Conservation (phyloP, 2,797 vertebrate genomes). For the Rhincodon typus region DNA sequence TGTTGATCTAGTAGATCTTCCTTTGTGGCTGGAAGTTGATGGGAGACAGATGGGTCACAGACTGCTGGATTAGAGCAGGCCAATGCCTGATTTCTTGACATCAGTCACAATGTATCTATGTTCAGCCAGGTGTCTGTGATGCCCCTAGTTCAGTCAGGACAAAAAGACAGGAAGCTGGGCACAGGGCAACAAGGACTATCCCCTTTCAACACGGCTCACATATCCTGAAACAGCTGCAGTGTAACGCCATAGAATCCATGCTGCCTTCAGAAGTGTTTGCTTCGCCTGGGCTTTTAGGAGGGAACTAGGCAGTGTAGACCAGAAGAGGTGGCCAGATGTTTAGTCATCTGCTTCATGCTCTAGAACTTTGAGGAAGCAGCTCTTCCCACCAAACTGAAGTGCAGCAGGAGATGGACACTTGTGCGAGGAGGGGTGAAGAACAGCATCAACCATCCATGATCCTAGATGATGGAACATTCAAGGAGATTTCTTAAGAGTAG, state of each 20-base stretch:
- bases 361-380: background rate
- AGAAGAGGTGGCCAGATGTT: background rate
- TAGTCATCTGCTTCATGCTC: background rate
- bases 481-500: too few species aligned
- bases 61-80: background rate
- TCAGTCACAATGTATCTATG: background rate
- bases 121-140: too few species aligned
- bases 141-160: background rate
- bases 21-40: background rate
- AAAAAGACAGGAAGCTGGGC: background rate
- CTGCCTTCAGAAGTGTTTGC: background rate
- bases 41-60: background rate
- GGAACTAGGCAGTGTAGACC: background rate
- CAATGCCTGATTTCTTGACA: background rate
- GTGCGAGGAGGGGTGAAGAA: too few species aligned
- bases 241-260: background rate
- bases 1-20: background rate
- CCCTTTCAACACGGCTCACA: background rate
- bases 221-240: background rate
- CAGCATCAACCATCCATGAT: too few species aligned
- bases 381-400: background rate
- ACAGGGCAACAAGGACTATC: background rate
- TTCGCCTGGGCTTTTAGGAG: background rate
- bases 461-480: too few species aligned
- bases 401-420: background rate